phyloP scores from a whole-genome alignment of 2,113 vertebrate genomes.

The Acinonyx jubatus region DNA sequence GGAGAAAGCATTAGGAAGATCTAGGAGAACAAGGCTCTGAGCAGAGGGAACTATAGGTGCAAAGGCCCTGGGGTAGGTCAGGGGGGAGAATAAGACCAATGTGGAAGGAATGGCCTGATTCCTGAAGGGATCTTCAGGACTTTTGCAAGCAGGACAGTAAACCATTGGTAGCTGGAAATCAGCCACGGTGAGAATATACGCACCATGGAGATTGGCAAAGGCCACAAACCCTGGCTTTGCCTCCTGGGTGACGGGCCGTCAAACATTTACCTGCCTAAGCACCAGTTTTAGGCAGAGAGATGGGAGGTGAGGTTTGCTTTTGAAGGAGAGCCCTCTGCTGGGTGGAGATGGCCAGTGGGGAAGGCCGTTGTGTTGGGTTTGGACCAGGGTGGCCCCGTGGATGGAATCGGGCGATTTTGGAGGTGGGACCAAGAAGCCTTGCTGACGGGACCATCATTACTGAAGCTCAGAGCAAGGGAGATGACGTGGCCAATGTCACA shows the following conservation, averaged over 20 bases:
- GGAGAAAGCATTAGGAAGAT: neutral
- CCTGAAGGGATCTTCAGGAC: neutral
- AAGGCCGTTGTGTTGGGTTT: fast-evolving
- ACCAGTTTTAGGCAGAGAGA: neutral
- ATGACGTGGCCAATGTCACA: neutral
- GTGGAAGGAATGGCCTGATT: neutral
- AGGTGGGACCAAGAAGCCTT: neutral
- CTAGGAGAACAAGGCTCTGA: neutral
- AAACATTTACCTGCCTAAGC: neutral
- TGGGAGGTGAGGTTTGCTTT: neutral
- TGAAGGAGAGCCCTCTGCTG: neutral
- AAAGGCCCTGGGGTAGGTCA: neutral
- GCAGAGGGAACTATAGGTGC: neutral
- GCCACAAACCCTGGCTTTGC: neutral
- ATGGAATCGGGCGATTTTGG: neutral
- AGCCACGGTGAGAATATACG: neutral
- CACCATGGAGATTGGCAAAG: neutral
- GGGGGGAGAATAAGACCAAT: neutral
- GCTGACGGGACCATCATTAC: neutral
- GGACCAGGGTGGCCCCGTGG: neutral
- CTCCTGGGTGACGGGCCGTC: neutral
- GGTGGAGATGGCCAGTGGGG: neutral
- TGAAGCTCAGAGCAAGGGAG: neutral
- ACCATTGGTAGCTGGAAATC: neutral
- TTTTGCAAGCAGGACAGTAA: neutral